Evolutionary conservation across 2,888 invertebrate genomes (phyloP).

Genomic region (Kuschelorhynchus macadamiae): DNA sequence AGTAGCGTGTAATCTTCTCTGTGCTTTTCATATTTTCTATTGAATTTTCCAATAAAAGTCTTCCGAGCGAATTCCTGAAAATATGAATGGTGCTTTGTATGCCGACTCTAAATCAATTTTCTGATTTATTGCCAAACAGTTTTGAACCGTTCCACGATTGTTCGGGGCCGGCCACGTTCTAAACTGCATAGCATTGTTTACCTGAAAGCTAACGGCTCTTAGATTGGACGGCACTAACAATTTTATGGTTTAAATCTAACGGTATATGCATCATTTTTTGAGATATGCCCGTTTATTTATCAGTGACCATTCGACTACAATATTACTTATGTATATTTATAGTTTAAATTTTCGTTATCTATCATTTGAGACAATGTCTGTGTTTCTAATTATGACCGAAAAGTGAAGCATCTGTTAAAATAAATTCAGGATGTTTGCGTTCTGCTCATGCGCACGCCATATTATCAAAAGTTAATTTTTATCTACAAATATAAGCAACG

Average conservation of each 20-base stretch:
- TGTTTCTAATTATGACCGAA: too few species aligned
- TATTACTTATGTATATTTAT: too few species aligned
- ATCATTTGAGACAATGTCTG: too few species aligned
- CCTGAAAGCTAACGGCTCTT: not conserved
- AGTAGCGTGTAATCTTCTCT: not conserved
- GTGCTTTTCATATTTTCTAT: not conserved
- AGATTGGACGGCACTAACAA: not conserved
- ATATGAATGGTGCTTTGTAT: slow-evolving; percentile 11
- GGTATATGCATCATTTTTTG: not conserved
- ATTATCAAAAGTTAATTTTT: too few species aligned
- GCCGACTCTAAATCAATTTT: slow-evolving; percentile 25
- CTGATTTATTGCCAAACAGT: slow-evolving; percentile 28
- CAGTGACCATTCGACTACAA: too few species aligned
- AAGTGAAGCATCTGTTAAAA: too few species aligned
- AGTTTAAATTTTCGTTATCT: too few species aligned
- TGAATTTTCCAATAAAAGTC: slow-evolving; percentile 1
- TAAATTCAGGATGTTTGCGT: too few species aligned
- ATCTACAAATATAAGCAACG: too few species aligned
- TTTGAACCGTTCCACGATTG: slow-evolving; percentile 27
- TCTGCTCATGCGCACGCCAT: too few species aligned
- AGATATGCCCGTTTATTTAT: not conserved
- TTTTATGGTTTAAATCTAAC: not conserved
- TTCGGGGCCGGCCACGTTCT: slow-evolving; percentile 11
- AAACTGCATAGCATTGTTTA: not conserved
- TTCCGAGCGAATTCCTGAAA: slow-evolving; percentile 6